These are phyloP conservation scores for Pelobates cultripes DNA, from an alignment of 2,797 vertebrate genomes.

Conservation along the genomic window DNA sequence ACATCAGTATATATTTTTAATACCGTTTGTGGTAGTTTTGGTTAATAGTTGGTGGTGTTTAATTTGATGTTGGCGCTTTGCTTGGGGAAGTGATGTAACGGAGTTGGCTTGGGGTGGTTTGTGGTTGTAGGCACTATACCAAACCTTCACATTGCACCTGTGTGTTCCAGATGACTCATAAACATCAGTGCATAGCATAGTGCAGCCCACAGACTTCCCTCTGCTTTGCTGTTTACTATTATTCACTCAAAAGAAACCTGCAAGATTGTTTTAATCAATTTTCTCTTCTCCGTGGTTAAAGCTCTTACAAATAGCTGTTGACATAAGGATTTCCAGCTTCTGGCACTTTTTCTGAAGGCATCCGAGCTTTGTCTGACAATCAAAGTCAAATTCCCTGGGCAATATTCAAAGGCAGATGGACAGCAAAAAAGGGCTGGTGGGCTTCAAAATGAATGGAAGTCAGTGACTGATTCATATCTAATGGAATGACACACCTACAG, in stretches of 20 bases:
- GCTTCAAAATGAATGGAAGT: conserved; percentile 58
- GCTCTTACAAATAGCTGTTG: no score
- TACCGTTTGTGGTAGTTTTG: no score
- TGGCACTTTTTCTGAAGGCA: conserved; percentile 60
- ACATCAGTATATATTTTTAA: no score
- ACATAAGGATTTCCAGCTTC: not conserved
- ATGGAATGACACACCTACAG: not conserved
- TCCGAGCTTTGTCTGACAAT: conserved; percentile 61
- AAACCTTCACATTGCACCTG: not conserved
- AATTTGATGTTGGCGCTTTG: no score
- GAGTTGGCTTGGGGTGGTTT: not conserved
- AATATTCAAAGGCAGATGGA: no score
- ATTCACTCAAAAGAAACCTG: not conserved
- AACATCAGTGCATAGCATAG: not conserved
- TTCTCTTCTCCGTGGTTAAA: no score
- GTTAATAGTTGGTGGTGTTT: no score
- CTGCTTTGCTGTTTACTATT: not conserved
- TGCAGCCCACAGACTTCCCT: not conserved
- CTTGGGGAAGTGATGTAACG: not conserved
- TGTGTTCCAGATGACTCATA: not conserved
- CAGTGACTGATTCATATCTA: not conserved
- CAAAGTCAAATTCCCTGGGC: conserved; percentile 63
- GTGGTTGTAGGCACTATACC: not conserved
- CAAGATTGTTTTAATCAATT: not conserved
- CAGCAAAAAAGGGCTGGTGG: conserved; percentile 36